Evolutionary conservation across 2,113 vertebrate genomes (phyloP), one percentile per base, ranked within the genome.

Genomic region (Myotis davidii): DNA sequence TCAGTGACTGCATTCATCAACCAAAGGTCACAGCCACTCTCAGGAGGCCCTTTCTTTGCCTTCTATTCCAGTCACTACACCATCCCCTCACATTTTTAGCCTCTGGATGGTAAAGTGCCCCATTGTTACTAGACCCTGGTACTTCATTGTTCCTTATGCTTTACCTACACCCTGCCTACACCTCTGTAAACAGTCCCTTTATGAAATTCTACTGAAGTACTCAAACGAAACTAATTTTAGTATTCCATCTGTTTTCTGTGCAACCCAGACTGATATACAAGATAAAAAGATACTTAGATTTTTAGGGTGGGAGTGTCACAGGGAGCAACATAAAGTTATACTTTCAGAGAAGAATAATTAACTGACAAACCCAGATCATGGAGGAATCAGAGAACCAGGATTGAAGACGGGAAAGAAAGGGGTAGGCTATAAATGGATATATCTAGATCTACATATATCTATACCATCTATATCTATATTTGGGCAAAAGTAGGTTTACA

Each of bases 221-320:
- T 83, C 23, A 91, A 79, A n/a, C 79, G 64, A 85, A 64, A 69
- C 54, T 91, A 61, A 87, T 64, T 93, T 95, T 88, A 59, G 32
- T 16, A 42, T 14, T 29, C 37, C 77, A 67, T 69, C 65, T 95
- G 32, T 76, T 79, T 95, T 79, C 23, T 88, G 10, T 61, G 39
- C 16, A 88, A 73, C 9, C 21, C 56, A 93, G 42, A 32, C 32
- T 88, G 34, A 70, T 78, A 82, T 18, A 54, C 1, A 91, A 34
- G 37, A 82, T 45, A 9, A 77, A 88, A 52, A 92, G 34, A 73
- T 32, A 84, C 48, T 83, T 93, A 87, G 32, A 79, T 59, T 61
- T 85, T 95, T 85, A 86, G 42, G 12, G 8, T 82, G 17, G n/a
- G 16, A 37, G 2, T 84, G 61, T 83, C 25, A 74, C 54, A 91